A percentile compares a stretch with the other conserved stretches of the same genome.
Evolutionary conservation across 2,797 vertebrate species (phyloP).

Genomic region (Morelia viridis): DNA sequence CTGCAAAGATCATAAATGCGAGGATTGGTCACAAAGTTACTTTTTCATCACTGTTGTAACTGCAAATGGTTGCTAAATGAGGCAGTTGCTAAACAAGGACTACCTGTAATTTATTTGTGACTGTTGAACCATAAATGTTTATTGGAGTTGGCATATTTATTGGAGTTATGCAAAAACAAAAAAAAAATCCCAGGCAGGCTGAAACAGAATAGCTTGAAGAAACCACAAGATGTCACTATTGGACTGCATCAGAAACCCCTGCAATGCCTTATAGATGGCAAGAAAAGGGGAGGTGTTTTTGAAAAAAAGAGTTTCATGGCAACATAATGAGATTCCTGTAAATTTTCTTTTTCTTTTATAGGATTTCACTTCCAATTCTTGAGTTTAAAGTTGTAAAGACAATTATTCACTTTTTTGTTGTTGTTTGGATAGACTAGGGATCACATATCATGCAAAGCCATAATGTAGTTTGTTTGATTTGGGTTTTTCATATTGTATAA

Average conservation of each 20-base stretch:
- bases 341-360: no score
- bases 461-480: no score
- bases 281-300: no score
- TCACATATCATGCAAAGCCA: no score
- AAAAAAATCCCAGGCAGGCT: background rate
- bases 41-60: background rate
- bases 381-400: background rate
- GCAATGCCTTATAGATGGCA: background rate
- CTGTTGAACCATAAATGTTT: background rate
- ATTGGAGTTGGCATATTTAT: background rate
- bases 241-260: background rate
- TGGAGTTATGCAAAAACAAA: no score
- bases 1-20: background rate
- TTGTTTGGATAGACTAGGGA: background rate
- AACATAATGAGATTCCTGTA: no score
- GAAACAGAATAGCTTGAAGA: background rate
- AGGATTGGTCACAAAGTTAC: background rate
- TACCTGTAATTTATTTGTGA: background rate
- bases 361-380: background rate
- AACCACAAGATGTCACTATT: slow-evolving; percentile 20
- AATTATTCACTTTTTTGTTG: background rate
- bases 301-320: no score
- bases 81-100: background rate
- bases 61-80: background rate
- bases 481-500: no score